Conservation (phyloP, 2,888 invertebrate genomes). For the Mesorhabditis spiculigera region DNA sequence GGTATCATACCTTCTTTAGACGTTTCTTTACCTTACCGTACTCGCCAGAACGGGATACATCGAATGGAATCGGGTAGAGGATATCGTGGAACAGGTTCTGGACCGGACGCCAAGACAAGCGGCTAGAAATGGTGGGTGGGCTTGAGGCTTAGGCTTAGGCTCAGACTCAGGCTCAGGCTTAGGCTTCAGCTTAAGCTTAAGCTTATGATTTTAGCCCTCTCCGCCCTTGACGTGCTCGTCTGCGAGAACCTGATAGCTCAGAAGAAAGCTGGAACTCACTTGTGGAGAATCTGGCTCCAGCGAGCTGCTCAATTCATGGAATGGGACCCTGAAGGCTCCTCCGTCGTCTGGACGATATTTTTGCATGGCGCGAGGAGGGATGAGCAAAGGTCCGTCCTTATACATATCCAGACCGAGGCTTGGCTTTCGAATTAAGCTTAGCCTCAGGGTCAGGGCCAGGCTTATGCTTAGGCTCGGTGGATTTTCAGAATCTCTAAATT, state of each 20-base stretch:
- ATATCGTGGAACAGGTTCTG: conserved; percentile 9
- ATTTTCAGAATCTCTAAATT: too few species aligned
- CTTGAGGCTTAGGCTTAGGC: neutral
- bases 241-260: conserved; percentile 1
- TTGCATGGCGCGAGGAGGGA: conserved; percentile 12
- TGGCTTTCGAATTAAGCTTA: too few species aligned
- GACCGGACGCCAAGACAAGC: conserved; percentile 11
- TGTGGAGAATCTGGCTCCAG: conserved; percentile 7
- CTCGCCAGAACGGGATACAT: conserved; percentile 9
- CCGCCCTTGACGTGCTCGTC: neutral
- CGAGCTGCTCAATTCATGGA: conserved; percentile 6
- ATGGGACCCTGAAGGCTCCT: conserved; percentile 9
- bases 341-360: conserved; percentile 12
- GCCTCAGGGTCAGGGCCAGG: too few species aligned
- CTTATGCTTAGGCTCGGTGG: too few species aligned
- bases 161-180: too few species aligned
- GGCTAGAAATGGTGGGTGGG: conserved; percentile 8
- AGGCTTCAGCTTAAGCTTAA: too few species aligned
- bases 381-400: conserved; percentile 9
- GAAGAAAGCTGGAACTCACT: conserved; percentile 8
- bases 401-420: too few species aligned
- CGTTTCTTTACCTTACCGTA: conserved; percentile 12
- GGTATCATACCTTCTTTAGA: neutral
- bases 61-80: conserved; percentile 12
- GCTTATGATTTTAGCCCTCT: neutral